Percentiles rank a stretch among this genome's conserved stretches.
Evolutionary conservation across 2,888 invertebrate species (phyloP).

Genomic region (Clusia tigrina): DNA sequence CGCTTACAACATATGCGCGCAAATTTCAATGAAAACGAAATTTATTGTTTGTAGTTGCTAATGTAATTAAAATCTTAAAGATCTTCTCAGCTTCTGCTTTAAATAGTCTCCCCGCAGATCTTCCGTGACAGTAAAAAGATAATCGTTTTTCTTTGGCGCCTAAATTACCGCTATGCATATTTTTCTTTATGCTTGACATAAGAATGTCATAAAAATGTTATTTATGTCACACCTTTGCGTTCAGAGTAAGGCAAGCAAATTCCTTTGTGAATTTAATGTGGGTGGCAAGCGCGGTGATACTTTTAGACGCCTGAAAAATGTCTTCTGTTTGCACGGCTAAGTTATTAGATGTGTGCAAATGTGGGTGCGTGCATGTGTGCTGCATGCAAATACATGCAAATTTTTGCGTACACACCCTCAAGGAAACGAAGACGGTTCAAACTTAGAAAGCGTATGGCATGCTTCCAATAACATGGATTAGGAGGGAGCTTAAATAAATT

Average conservation of each 20-base stretch:
- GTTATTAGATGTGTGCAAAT: too few relatives aligned
- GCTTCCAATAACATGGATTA: too few relatives aligned
- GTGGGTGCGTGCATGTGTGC: too few relatives aligned
- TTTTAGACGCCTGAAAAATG: too few relatives aligned
- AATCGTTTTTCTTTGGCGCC: conserved; percentile 7
- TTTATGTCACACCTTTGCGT: neutral
- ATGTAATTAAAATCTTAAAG: conserved; percentile 27
- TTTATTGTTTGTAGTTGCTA: conserved; percentile 27
- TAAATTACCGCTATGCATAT: conserved; percentile 9
- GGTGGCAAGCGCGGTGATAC: neutral
- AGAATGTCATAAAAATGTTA: neutral
- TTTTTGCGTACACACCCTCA: too few relatives aligned
- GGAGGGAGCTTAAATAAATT: too few relatives aligned
- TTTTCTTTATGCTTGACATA: neutral
- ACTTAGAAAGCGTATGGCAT: too few relatives aligned
- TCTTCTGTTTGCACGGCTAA: too few relatives aligned
- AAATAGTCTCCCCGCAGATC: neutral
- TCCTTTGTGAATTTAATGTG: neutral
- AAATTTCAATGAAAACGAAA: conserved; percentile 15
- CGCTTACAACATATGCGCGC: neutral
- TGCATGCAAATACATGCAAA: too few relatives aligned
- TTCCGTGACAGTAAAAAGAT: neutral
- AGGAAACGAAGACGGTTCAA: too few relatives aligned
- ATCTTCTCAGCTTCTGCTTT: neutral
- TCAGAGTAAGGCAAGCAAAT: neutral